A percentile compares a stretch with the other conserved stretches of the same genome.
These are phyloP conservation scores for Propithecus deckenii DNA, from an alignment of 2,797 vertebrate genomes.

Conservation along the genomic window DNA sequence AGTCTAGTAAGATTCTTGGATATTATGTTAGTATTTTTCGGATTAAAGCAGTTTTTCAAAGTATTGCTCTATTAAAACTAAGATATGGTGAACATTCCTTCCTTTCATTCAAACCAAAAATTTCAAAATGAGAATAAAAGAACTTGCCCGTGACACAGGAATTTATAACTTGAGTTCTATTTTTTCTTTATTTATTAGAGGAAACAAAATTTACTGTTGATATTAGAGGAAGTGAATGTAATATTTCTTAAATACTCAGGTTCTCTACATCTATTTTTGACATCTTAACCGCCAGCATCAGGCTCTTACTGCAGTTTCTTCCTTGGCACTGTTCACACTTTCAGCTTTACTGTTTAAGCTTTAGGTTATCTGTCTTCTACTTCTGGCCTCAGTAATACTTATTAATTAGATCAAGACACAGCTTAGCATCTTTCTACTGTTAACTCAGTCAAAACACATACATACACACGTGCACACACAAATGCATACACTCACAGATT, in stretches of 20 bases:
- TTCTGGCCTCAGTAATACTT: neutral
- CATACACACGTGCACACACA: neutral
- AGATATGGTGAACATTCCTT: neutral
- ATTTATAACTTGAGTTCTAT: neutral
- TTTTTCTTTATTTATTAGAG: neutral
- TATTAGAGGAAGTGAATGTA: neutral
- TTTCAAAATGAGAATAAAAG: neutral
- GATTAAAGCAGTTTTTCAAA: neutral
- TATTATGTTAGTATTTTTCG: neutral
- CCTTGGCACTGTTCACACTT: neutral
- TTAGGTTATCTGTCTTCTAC: neutral
- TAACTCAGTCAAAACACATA: neutral
- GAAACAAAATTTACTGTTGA: neutral
- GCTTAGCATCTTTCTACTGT: neutral
- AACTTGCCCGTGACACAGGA: rapidly evolving
- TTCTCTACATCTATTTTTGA: neutral
- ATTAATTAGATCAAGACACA: neutral
- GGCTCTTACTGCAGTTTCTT: neutral
- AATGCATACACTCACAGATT: neutral
- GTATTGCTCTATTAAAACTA: neutral
- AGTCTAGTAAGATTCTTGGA: neutral
- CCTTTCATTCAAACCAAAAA: neutral
- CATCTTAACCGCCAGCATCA: neutral
- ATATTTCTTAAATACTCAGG: neutral
- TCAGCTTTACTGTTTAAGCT: neutral